Evolutionary conservation across 2,797 vertebrate species (phyloP), one percentile per base, ranked within the genome.

Genomic region (Gorsachius magnificus): DNA sequence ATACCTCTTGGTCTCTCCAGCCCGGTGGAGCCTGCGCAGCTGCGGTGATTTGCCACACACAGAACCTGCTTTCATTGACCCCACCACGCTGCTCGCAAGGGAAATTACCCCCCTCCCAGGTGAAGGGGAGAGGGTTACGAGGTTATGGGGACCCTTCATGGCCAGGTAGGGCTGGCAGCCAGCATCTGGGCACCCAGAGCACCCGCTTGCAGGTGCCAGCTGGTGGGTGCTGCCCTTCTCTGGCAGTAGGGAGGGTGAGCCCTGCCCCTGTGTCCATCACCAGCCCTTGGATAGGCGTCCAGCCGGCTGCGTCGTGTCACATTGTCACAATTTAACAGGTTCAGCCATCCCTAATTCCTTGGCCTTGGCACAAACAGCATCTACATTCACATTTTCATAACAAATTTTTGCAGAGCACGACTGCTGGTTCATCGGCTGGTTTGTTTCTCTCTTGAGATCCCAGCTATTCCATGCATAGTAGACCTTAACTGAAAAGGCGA

Each of bases 11-110:
- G 19, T n/a, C 78, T 77, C 57, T 31, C 3, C 4, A 7, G 29
- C n/a, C 68, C 26, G 0, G 0, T 2, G 26, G 36, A 90, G 58
- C 58, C 10, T 13, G 46, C 2, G 72, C 53, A 63, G 84, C 56
- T 17, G 16, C 72, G 26, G 33, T 6, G 41, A 17, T 60, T 35
- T 77, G 61, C 57, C 69, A 35, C 50, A 11, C 24, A 24, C 43
- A n/a, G 26, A 81, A 29, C 66, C 33, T 26, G 64, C 93, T 80
- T 35, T 48, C 56, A 16, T 2, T 18, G 31, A 15, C 25, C 4
- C 0, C 19, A 13, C 36, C 1, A 4, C 89, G 48, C 70, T 58
- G 36, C 66, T 88, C 10, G 2, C 1, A 5, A 29, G 45, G 31
- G 21, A 22, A 56, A 45, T 19, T 5, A 14, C 16, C 31, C 16